These are phyloP conservation scores for Emydocephalus ijimae DNA, from an alignment of 2,113 vertebrate species.

Conservation along the genomic window DNA sequence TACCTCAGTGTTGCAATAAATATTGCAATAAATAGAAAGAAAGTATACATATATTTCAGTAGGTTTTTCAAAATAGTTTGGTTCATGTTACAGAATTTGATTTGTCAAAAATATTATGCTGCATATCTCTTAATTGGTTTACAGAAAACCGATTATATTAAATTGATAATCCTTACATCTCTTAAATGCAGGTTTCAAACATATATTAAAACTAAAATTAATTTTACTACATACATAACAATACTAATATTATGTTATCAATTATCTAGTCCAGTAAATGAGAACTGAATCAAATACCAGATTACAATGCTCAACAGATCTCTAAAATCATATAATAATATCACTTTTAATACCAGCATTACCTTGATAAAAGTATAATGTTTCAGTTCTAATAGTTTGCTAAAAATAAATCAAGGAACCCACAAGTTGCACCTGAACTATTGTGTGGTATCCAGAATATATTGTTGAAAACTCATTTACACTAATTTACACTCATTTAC, in stretches of 20 bases:
- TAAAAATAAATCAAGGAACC: neutral
- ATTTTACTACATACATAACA: neutral
- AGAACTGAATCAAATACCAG: neutral
- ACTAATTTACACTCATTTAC: no score
- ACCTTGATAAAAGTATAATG: neutral
- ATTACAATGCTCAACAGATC: neutral
- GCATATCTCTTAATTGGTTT: neutral
- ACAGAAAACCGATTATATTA: slow-evolving; percentile 35
- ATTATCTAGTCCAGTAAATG: neutral
- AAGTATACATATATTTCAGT: slow-evolving; percentile 29
- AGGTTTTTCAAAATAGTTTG: slow-evolving; percentile 36
- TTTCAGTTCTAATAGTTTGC: neutral
- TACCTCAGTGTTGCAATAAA: neutral
- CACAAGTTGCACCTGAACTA: neutral
- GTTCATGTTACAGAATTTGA: slow-evolving; percentile 13
- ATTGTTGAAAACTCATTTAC: neutral
- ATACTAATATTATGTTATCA: neutral
- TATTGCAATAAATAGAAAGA: neutral
- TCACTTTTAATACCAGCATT: neutral
- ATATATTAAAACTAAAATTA: neutral
- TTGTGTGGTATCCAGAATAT: neutral
- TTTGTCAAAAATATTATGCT: slow-evolving; percentile 30
- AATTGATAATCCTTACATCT: slow-evolving; percentile 6
- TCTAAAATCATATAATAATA: neutral
- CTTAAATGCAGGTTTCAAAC: neutral